These are phyloP conservation scores for Probosciger aterrimus DNA, from an alignment of 2,113 vertebrate genomes.

Conservation along the genomic window DNA sequence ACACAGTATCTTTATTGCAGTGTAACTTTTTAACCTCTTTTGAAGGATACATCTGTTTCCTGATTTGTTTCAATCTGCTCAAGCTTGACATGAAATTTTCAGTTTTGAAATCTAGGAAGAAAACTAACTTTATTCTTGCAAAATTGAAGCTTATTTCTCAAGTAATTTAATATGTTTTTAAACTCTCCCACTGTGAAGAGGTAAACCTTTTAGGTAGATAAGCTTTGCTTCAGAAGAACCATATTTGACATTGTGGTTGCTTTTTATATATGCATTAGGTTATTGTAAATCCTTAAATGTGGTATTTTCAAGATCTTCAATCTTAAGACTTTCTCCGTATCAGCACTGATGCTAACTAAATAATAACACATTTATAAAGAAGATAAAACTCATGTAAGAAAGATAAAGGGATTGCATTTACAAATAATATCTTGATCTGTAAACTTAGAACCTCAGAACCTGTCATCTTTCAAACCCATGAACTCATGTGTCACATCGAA, in stretches of 20 bases:
- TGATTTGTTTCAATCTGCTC: neutral
- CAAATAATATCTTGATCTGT: neutral
- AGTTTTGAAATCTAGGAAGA: neutral
- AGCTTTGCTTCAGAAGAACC: neutral
- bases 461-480: too few relatives aligned
- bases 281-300: neutral
- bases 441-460: neutral
- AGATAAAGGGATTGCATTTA: neutral
- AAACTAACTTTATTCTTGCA: neutral
- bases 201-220: neutral
- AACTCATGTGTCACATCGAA: fast-evolving
- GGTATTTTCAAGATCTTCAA: neutral
- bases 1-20: neutral
- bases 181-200: neutral
- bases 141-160: neutral
- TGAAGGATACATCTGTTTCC: neutral
- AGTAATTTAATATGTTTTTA: neutral
- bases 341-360: neutral
- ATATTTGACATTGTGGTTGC: neutral
- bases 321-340: neutral
- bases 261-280: neutral
- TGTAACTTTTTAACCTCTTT: neutral
- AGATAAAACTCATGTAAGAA: neutral
- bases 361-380: neutral
- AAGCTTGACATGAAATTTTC: neutral